These are phyloP conservation scores for Brachionus sp. DNA, from an alignment of 1,140 invertebrate species.

Conservation along the genomic window DNA sequence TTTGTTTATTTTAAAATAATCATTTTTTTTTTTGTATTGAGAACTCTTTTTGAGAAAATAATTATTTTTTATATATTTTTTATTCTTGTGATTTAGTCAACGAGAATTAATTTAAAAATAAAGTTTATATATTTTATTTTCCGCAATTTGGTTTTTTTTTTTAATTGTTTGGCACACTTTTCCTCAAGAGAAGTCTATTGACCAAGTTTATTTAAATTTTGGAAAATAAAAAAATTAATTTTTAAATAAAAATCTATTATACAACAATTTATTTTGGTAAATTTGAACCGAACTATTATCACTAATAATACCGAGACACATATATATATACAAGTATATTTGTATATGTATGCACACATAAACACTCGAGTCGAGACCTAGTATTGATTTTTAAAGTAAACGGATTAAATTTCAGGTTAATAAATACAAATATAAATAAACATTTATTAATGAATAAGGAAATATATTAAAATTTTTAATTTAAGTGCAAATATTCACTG, in stretches of 20 bases:
- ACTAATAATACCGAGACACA: background rate
- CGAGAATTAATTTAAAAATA: slow-evolving; percentile 4
- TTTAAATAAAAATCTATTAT: background rate
- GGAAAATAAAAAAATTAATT: background rate
- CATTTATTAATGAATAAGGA: background rate
- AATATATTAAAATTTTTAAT: background rate
- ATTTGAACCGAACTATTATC: background rate
- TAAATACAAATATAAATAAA: background rate
- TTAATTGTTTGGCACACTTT: background rate
- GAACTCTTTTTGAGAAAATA: slow-evolving; percentile 43
- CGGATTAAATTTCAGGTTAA: background rate
- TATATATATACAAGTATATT: too few relatives aligned
- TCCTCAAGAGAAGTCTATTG: background rate
- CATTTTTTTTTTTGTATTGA: background rate
- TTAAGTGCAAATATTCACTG: background rate
- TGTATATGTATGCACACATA: too few relatives aligned
- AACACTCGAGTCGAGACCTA: background rate
- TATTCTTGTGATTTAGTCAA: slow-evolving; percentile 9
- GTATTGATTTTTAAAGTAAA: background rate
- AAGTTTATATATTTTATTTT: background rate
- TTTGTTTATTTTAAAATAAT: slow-evolving; percentile 9
- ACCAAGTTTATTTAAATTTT: background rate
- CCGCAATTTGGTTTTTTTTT: background rate
- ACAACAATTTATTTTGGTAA: background rate
- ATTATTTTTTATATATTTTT: slow-evolving; percentile 34